Evolutionary conservation across 2,797 vertebrate species (phyloP), one percentile per base, ranked within the genome.

Genomic region (Gadopsis marmoratus): DNA sequence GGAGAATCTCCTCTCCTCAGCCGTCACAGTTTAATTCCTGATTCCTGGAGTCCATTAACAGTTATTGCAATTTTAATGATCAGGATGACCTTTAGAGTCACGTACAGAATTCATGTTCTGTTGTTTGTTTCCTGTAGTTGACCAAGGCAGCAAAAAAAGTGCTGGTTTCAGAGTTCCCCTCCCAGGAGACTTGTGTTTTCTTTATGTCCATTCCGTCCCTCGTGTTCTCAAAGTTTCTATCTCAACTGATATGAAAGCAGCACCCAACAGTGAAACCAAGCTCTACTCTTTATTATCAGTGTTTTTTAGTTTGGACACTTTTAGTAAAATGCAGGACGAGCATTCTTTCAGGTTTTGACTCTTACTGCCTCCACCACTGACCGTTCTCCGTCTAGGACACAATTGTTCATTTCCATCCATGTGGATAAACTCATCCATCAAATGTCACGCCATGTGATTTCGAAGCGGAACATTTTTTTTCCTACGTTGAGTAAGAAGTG

Each of bases 1-100:
- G 8, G 41, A 51, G 31, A 37, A 13, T 26, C 26, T 43, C 21
- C 35, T 54, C 35, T 51, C 47, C 9, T 48, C 19, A 17, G 4
- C 37, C 55, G 1, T 50, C n/a, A 16, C 26, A 13, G 50, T 13
- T 33, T 60, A 55, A 19, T 29, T 65, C 14, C 33, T 21, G 41
- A 66, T 37, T 71, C 23, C 12, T 35, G 16, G 10, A 43, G 33
- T 39, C 74, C 77, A 64, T 68, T 70, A 29, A 62, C 0, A 48
- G 4, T 1, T 29, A 8, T 4, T 64, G 9, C 41, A 9, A 11
- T 5, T 39, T 53, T 3, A 76, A 17, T 33, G 1, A 35, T 58
- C 45, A n/a, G 33, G 48, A 14, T 5, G 17, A 41, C 39, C 12
- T 12, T 41, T 41, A 12, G 39, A 41, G 39, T 41, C 12, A 13